Percentiles rank a stretch among this genome's conserved stretches.
Evolutionary conservation across 1,140 invertebrate genomes (phyloP).

Genomic region (Zaprionus kolodkinae): DNA sequence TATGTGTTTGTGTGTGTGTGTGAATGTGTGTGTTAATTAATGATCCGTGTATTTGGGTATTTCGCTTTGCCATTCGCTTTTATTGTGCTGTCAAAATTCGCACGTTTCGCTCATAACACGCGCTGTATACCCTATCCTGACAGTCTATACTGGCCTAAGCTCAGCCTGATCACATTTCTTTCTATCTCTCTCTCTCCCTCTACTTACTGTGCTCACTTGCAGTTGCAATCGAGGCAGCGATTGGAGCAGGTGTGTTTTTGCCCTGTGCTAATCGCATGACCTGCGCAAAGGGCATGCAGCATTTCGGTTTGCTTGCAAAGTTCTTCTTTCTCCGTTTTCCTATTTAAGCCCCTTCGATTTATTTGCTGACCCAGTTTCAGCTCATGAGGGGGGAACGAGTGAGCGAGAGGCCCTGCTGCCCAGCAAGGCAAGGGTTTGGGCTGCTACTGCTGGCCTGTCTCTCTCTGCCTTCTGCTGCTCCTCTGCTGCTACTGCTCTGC

Average conservation of each 20-base stretch:
- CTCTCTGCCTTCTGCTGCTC: background rate
- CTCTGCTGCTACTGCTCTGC: slow-evolving; percentile 3
- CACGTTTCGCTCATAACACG: background rate
- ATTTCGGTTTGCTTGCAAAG: slow-evolving; percentile 29
- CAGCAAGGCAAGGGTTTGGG: background rate
- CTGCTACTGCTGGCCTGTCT: background rate
- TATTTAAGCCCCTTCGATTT: slow-evolving; percentile 72
- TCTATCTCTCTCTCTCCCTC: background rate
- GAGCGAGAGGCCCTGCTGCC: background rate
- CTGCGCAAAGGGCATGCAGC: slow-evolving; percentile 34
- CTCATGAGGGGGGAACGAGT: background rate
- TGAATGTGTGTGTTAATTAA: slow-evolving; percentile 55
- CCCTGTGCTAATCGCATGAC: background rate
- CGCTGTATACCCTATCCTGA: slow-evolving; percentile 2
- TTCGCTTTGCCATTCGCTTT: slow-evolving; percentile 32
- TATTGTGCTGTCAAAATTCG: slow-evolving; percentile 34
- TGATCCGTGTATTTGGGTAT: slow-evolving; percentile 39
- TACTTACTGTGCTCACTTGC: background rate
- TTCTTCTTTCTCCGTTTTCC: slow-evolving; percentile 24
- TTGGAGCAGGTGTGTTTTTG: background rate
- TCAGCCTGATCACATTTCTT: background rate
- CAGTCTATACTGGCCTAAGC: background rate
- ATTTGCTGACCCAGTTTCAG: slow-evolving; percentile 77
- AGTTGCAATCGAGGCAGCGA: background rate
- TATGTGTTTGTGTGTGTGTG: background rate